Conservation (phyloP, 2,888 invertebrate genomes). For the Melinopterus prodromus region DNA sequence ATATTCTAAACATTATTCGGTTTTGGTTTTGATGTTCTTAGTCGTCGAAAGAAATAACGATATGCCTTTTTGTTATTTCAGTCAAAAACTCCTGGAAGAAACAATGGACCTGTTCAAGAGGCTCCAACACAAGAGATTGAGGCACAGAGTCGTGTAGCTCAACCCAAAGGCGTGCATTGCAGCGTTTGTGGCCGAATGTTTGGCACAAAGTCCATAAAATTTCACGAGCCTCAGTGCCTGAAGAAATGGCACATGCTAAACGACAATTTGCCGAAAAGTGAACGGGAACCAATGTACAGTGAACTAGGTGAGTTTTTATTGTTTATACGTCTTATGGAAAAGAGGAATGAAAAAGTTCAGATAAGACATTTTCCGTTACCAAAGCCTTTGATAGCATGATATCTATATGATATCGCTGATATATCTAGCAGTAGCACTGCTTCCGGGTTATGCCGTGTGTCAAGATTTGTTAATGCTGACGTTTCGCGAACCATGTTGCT, state of each 20-base stretch:
- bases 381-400: no score
- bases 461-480: no score
- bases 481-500: no score
- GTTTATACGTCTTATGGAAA: no score
- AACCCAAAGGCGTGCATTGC: constrained; percentile 62
- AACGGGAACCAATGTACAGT: constrained; percentile 49
- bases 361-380: no score
- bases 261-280: constrained; percentile 63
- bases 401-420: no score
- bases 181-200: constrained; percentile 73
- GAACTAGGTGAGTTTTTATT: constrained; percentile 23
- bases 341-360: no score
- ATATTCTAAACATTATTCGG: background rate
- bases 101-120: background rate
- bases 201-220: constrained; percentile 68
- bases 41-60: background rate
- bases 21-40: background rate
- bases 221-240: constrained; percentile 74
- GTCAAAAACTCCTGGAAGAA: constrained; percentile 26
- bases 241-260: constrained; percentile 70
- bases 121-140: background rate
- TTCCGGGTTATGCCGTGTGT: no score
- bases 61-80: background rate
- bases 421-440: no score
- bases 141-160: background rate